These are phyloP conservation scores for Diachasmimorpha longicaudata DNA, from an alignment of 1,140 invertebrate species.

Conservation along the genomic window DNA sequence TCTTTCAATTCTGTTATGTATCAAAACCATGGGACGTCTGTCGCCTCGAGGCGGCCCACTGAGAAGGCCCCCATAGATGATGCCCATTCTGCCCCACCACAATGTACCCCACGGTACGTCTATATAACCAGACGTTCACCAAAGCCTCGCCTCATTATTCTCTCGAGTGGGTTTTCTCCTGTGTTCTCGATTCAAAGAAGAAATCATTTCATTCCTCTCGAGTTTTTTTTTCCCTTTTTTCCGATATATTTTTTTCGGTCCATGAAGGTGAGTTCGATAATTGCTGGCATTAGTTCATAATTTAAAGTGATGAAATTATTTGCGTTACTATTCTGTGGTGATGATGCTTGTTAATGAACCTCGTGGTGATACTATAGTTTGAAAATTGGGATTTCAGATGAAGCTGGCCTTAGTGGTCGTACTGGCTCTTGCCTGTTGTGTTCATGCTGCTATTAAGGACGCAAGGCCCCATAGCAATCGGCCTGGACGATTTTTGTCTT, in stretches of 20 bases:
- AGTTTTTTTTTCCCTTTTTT: not conserved
- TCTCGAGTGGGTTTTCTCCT: not conserved
- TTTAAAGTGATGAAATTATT: not conserved
- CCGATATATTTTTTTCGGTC: not conserved
- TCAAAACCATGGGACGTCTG: not conserved
- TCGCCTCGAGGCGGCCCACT: not conserved
- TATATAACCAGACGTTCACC: conserved; percentile 22
- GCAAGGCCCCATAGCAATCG: conserved; percentile 58
- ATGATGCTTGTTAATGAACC: not conserved
- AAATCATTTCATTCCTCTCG: not conserved
- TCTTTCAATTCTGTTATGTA: not conserved
- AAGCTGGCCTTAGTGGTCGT: conserved; percentile 50
- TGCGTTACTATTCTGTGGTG: not conserved
- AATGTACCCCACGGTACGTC: not conserved
- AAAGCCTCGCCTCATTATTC: conserved; percentile 15
- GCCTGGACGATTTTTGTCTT: conserved; percentile 77
- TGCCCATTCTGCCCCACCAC: not conserved
- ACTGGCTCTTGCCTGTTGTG: conserved; percentile 44
- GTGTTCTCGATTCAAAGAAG: not conserved
- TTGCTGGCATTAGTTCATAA: not conserved
- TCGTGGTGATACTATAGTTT: not conserved
- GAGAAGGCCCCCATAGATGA: not conserved
- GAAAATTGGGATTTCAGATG: conserved; percentile 45
- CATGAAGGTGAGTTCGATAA: not conserved
- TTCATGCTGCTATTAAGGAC: conserved; percentile 58